Evolutionary conservation across 2,797 vertebrate species (phyloP).

Genomic region (Danio tinwini): DNA sequence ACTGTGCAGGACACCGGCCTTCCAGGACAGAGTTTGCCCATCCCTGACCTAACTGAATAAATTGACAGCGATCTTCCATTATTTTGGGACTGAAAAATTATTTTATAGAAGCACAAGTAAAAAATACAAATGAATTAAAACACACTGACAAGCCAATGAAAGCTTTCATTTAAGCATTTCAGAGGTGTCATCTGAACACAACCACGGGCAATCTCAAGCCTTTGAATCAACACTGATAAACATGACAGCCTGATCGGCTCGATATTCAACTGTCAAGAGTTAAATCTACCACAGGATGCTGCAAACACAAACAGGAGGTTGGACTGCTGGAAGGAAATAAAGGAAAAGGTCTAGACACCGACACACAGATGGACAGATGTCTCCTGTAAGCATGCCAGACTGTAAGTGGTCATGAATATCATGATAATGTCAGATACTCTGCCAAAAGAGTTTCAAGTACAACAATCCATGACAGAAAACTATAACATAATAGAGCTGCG

Average conservation of each 20-base stretch:
- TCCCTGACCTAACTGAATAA: too few relatives aligned
- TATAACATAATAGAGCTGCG: slow-evolving; percentile 18
- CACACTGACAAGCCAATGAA: slow-evolving; percentile 21
- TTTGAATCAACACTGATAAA: neutral
- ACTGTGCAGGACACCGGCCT: too few relatives aligned
- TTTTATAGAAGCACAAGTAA: neutral
- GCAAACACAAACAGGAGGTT: slow-evolving; percentile 10
- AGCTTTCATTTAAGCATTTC: neutral
- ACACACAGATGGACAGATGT: slow-evolving; percentile 38
- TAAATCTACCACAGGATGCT: slow-evolving; percentile 14
- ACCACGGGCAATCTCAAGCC: neutral
- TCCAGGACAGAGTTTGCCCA: too few relatives aligned
- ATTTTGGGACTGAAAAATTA: too few relatives aligned
- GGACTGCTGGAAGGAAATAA: slow-evolving; percentile 20
- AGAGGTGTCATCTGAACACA: slow-evolving; percentile 16
- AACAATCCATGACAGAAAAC: slow-evolving; percentile 16
- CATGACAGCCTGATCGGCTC: neutral
- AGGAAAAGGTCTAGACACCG: slow-evolving; percentile 42
- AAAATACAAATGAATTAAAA: slow-evolving; percentile 13
- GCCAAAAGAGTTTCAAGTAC: slow-evolving; percentile 4
- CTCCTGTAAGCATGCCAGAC: slow-evolving; percentile 37
- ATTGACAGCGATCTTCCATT: too few relatives aligned
- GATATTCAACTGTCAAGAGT: slow-evolving; percentile 3
- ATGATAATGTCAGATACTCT: slow-evolving; percentile 27
- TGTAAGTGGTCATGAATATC: slow-evolving; percentile 44